Percentiles rank a stretch among this genome's conserved stretches.
Conservation (phyloP, 2,797 vertebrate species). For the Mycteria americana region DNA sequence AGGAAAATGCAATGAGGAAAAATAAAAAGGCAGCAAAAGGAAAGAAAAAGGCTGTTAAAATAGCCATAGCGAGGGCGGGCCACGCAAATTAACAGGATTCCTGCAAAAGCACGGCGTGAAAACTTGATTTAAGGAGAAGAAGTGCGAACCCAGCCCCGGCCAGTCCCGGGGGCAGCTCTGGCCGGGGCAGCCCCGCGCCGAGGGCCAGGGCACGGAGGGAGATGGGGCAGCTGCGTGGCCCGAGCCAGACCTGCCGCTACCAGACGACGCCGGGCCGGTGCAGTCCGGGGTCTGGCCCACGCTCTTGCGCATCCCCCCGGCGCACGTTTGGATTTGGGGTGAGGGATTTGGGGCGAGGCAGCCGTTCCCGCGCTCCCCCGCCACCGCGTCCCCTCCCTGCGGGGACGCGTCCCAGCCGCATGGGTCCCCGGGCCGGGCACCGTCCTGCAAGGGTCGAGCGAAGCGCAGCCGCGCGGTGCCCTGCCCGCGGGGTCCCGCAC, state of each 20-base stretch:
- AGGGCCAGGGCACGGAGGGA: too few relatives aligned
- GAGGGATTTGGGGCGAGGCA: too few relatives aligned
- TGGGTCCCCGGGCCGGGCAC: accelerated
- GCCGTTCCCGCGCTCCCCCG: too few relatives aligned
- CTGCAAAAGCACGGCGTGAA: neutral
- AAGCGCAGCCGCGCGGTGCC: accelerated
- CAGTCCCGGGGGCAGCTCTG: neutral
- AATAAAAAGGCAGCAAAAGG: neutral
- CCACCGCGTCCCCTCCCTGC: accelerated
- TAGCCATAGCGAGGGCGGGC: neutral
- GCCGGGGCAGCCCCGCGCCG: too few relatives aligned
- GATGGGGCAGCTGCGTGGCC: neutral
- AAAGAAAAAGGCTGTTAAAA: neutral
- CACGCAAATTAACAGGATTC: neutral
- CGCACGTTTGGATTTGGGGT: too few relatives aligned
- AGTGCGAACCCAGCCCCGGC: neutral
- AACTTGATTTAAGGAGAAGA: neutral
- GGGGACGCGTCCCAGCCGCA: neutral
- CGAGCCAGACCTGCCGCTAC: neutral
- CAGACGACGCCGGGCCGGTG: too few relatives aligned
- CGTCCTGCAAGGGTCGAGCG: neutral
- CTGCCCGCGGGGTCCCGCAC: neutral
- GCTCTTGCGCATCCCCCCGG: too few relatives aligned
- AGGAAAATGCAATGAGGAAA: neutral
- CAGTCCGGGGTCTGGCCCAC: too few relatives aligned